These are phyloP conservation scores for Zele albiditarsus DNA, from an alignment of 2,888 invertebrate species.

Conservation along the genomic window DNA sequence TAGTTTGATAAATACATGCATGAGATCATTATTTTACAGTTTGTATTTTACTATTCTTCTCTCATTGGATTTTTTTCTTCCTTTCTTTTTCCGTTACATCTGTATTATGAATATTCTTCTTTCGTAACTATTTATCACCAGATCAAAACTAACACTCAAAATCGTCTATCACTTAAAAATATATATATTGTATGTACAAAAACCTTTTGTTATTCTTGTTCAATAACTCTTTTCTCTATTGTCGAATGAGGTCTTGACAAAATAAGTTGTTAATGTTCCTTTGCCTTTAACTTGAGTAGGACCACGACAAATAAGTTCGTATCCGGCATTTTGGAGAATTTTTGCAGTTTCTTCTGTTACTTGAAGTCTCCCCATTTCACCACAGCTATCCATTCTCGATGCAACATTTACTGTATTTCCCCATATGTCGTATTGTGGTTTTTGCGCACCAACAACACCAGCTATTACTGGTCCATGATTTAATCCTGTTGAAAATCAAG, in stretches of 20 bases:
- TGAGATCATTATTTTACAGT: slow-evolving; percentile 31
- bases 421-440: slow-evolving; percentile 99
- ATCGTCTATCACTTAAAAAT: background rate
- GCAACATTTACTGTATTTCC: slow-evolving; percentile 99
- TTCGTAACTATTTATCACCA: slow-evolving; percentile 9
- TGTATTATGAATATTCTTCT: background rate
- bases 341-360: slow-evolving; percentile 89
- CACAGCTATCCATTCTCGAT: slow-evolving; percentile 97
- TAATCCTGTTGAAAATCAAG: slow-evolving; percentile 77
- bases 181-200: slow-evolving; percentile 38
- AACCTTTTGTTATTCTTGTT: slow-evolving; percentile 7
- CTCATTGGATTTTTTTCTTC: background rate
- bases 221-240: slow-evolving; percentile 72
- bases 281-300: slow-evolving; percentile 97
- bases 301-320: slow-evolving; percentile 91
- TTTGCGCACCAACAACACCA: slow-evolving; percentile 97
- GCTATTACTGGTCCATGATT: slow-evolving; percentile 95
- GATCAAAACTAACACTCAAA: background rate
- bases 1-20: slow-evolving; percentile 9
- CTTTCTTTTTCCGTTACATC: background rate
- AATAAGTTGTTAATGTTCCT: slow-evolving; percentile 91
- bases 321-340: slow-evolving; percentile 88
- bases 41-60: background rate
- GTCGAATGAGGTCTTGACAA: slow-evolving; percentile 89
- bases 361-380: slow-evolving; percentile 90